These are phyloP conservation scores for Odontophorus gujanensis DNA, from an alignment of 2,113 vertebrate species.

Conservation along the genomic window DNA sequence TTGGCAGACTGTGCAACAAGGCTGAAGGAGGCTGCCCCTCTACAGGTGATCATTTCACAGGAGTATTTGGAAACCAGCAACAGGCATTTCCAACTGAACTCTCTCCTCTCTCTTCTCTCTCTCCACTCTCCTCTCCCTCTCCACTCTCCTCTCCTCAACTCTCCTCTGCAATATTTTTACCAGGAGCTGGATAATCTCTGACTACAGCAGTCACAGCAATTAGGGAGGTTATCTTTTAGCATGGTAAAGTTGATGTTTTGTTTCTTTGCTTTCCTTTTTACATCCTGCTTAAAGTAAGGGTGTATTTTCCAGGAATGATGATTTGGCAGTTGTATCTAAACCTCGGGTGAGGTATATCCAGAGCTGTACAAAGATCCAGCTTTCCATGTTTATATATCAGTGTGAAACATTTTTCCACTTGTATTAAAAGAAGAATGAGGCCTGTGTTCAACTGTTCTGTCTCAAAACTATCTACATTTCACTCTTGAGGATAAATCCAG, in stretches of 20 bases:
- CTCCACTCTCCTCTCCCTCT: too few relatives aligned
- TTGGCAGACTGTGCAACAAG: not conserved
- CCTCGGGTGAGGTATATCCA: not conserved
- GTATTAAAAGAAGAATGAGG: slow-evolving; percentile 21
- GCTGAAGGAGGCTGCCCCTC: not conserved
- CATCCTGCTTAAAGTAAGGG: not conserved
- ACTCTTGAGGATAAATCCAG: slow-evolving; percentile 29
- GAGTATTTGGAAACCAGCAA: not conserved
- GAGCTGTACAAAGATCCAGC: not conserved
- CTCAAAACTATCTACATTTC: slow-evolving; percentile 44
- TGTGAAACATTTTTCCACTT: not conserved
- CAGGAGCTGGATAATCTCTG: not conserved
- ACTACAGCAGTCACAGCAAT: not conserved
- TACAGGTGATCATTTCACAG: not conserved
- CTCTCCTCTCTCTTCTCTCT: not conserved
- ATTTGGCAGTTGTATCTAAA: not conserved
- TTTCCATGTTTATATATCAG: not conserved
- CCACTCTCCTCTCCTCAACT: not conserved
- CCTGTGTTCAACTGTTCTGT: slow-evolving; percentile 15
- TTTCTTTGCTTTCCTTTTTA: not conserved
- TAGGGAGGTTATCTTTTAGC: not conserved
- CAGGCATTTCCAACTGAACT: not conserved
- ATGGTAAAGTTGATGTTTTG: not conserved
- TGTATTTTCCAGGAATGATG: not conserved
- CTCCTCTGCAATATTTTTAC: not conserved